These are phyloP conservation scores for Apeltes quadracus DNA, from an alignment of 2,113 vertebrate species.

Conservation along the genomic window DNA sequence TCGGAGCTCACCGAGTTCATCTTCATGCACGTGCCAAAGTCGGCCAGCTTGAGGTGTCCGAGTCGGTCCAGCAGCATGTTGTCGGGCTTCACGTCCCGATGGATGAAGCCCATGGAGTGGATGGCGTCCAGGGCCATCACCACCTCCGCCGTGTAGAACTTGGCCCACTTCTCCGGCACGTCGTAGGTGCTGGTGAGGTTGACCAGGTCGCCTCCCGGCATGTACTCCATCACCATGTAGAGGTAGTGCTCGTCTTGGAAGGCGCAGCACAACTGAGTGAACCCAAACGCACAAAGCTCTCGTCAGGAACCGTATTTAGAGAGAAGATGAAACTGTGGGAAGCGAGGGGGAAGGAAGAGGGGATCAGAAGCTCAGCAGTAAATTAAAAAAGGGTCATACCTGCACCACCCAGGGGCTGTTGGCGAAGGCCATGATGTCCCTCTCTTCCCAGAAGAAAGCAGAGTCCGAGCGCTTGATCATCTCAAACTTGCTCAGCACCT, in stretches of 20 bases:
- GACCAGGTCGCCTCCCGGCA: conserved; percentile 99
- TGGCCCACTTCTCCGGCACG: conserved; percentile 98
- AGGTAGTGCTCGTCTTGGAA: conserved; percentile 98
- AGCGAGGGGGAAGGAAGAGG: too few relatives aligned
- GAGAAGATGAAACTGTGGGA: not conserved
- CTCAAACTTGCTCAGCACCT: conserved; percentile 99
- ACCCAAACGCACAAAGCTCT: conserved; percentile 3
- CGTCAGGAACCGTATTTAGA: not conserved
- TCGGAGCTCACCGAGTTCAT: conserved; percentile 91
- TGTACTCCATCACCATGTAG: conserved; percentile 99
- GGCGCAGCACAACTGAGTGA: conserved; percentile 92
- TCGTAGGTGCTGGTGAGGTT: conserved; percentile 99
- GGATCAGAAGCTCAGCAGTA: not conserved
- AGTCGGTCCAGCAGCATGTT: conserved; percentile 97
- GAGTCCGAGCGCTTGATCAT: conserved; percentile 99
- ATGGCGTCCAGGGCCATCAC: conserved; percentile 98
- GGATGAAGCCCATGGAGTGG: conserved; percentile 99
- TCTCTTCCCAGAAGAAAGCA: conserved; percentile 99
- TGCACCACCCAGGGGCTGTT: conserved; percentile 99
- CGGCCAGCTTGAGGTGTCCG: conserved; percentile 96
- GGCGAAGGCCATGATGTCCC: conserved; percentile 98
- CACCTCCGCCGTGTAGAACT: conserved; percentile 97
- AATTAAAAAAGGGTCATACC: conserved; percentile 76
- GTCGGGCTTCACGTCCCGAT: conserved; percentile 97
- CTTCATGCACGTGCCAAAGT: conserved; percentile 99